These are phyloP conservation scores for Squalus acanthias DNA, from an alignment of 2,797 vertebrate genomes.

Conservation along the genomic window DNA sequence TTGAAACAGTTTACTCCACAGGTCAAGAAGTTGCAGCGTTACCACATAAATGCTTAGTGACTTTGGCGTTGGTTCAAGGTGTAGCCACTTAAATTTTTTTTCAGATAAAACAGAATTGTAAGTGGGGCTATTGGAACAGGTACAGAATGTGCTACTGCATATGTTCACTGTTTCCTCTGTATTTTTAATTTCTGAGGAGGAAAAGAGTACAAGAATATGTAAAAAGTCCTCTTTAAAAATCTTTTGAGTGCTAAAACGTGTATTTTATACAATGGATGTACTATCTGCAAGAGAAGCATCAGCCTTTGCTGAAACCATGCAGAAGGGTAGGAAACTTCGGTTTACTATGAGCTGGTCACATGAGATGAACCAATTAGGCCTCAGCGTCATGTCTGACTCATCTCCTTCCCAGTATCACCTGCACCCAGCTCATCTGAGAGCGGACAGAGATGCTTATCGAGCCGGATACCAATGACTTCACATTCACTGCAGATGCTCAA, in stretches of 20 bases:
- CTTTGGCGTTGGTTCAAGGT: background rate
- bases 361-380: slow-evolving; percentile 11
- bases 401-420: background rate
- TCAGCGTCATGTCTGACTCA: slow-evolving; percentile 3
- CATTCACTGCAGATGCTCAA: slow-evolving; percentile 54
- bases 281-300: slow-evolving; percentile 41
- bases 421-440: background rate
- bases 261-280: slow-evolving; percentile 29
- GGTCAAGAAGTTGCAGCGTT: background rate
- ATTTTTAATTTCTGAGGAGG: background rate
- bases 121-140: slow-evolving; percentile 47
- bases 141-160: slow-evolving; percentile 45
- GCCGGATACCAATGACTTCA: slow-evolving; percentile 42
- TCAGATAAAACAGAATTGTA: slow-evolving; percentile 42
- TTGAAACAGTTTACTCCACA: background rate
- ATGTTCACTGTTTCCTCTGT: slow-evolving; percentile 40
- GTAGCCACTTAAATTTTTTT: background rate
- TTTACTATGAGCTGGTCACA: slow-evolving; percentile 4
- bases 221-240: slow-evolving; percentile 50
- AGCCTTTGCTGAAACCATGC: slow-evolving; percentile 50
- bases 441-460: background rate
- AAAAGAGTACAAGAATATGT: slow-evolving; percentile 42
- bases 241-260: slow-evolving; percentile 16
- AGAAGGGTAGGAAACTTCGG: slow-evolving; percentile 49
- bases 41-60: background rate